phyloP scores from a whole-genome alignment of 2,113 vertebrate species.

The Oreochromis aureus region DNA sequence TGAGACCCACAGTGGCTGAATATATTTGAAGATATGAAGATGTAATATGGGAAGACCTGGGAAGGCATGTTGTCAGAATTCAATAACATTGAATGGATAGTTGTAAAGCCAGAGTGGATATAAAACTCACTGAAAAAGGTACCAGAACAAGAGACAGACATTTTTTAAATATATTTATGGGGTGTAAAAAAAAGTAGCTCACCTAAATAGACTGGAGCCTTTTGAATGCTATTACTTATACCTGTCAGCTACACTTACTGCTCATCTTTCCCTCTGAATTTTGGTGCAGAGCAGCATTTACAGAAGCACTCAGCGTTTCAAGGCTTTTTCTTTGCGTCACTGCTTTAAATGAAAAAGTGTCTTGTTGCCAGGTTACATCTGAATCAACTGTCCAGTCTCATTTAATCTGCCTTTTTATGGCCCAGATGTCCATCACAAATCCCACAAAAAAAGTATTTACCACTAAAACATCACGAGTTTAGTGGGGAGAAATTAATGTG shows the following conservation, averaged over 20 bases:
- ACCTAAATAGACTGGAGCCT: not conserved
- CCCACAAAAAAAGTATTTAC: not conserved
- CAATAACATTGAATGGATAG: not conserved
- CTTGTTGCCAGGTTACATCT: not conserved
- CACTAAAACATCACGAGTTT: accelerated
- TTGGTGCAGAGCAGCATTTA: not conserved
- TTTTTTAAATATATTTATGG: not conserved
- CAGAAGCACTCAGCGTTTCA: not conserved
- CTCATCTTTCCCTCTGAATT: not conserved
- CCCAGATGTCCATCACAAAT: not conserved
- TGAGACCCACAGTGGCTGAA: accelerated
- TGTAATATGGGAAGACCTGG: not conserved
- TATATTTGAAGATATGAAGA: not conserved
- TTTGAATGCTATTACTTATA: not conserved
- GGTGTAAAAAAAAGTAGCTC: not conserved
- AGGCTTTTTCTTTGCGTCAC: not conserved
- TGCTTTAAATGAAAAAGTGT: not conserved
- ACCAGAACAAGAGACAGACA: not conserved
- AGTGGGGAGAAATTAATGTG: not conserved
- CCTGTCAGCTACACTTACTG: not conserved
- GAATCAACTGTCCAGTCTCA: not conserved
- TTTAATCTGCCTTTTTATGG: not conserved
- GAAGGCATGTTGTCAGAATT: not conserved
- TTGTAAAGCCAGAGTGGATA: not conserved
- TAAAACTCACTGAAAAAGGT: not conserved